Evolutionary conservation across 2,797 vertebrate genomes (phyloP).

Genomic region (Gymnoscopelus microlampas): DNA sequence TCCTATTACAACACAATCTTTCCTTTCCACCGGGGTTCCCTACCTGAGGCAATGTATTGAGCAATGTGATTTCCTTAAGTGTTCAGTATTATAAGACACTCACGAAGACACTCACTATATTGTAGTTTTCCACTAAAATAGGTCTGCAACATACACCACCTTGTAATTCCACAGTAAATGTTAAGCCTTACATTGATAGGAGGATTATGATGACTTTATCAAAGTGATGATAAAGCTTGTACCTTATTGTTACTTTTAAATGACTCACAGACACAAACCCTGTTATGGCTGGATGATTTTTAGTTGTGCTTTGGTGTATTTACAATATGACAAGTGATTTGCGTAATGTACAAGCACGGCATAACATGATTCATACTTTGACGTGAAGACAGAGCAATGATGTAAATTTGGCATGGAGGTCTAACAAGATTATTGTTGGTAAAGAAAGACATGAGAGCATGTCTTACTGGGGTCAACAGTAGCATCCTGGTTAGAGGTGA

Average conservation of each 20-base stretch:
- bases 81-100: slow-evolving; percentile 1
- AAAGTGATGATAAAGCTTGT: no score
- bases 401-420: no score
- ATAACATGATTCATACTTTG: neutral
- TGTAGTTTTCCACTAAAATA: slow-evolving; percentile 29
- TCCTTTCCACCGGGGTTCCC: neutral
- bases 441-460: neutral
- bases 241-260: no score
- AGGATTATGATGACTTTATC: no score
- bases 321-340: neutral
- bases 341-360: neutral
- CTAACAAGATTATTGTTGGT: no score
- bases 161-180: no score
- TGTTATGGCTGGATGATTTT: neutral
- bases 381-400: neutral
- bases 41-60: slow-evolving; percentile 8
- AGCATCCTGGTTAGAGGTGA: slow-evolving; percentile 18
- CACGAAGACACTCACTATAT: slow-evolving; percentile 21
- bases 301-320: neutral
- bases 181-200: no score
- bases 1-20: neutral
- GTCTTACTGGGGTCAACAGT: neutral
- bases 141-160: neutral
- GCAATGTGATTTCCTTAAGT: neutral
- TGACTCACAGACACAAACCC: neutral